Base-by-base conservation (phyloP, 1,140 invertebrate species). In the Philopotamus ludificatus region DNA sequence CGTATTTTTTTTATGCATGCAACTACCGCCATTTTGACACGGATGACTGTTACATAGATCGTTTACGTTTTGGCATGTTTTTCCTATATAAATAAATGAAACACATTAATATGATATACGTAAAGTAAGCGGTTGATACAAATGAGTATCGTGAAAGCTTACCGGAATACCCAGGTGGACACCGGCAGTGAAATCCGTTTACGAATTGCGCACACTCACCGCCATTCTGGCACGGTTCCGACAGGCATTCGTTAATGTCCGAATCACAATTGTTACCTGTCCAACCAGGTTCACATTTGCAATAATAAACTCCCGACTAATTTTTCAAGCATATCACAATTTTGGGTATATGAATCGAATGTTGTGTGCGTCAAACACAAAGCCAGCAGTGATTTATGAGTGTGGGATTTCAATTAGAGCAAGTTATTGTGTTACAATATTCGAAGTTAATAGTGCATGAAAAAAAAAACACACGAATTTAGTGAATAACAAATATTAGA, bases 211-310 rank as follows among this genome's bases (percentile, higher is more conserved):
- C 76, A 73, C 88, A 90, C 57, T 83, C 82, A 39, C 85, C 88
- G 20, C 84, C 86, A 74, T 90, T 87, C 16, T 79, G 74, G 68
- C 86, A 86, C 4, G 84, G 84, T 66, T 81, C 74, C 2, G 79
- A 82, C 34, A 74, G 72, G 70, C 85, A 87, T 57, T 81, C 75
- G 66, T 82, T 80, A 49, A 85, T 77, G 62, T 83, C 80, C 9
- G 73, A 72, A 57, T 86, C 83, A 72, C 87, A 89, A 66, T 85
- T 84, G 18, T 79, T 73, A 16, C 85, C 84, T 16, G 81, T 82
- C 84, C 87, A 92, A 18, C 90, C 90, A 54, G 83, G 75, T 47
- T 86, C 83, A 75, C 91, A 93, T 51, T 82, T 82, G 79, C 91
- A 93, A 63, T 85, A 85, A 79, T 89, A 92, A 18, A 84, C 82